These are phyloP conservation scores for Xanthostigma xanthostigma DNA, from an alignment of 2,888 invertebrate genomes.

Conservation along the genomic window DNA sequence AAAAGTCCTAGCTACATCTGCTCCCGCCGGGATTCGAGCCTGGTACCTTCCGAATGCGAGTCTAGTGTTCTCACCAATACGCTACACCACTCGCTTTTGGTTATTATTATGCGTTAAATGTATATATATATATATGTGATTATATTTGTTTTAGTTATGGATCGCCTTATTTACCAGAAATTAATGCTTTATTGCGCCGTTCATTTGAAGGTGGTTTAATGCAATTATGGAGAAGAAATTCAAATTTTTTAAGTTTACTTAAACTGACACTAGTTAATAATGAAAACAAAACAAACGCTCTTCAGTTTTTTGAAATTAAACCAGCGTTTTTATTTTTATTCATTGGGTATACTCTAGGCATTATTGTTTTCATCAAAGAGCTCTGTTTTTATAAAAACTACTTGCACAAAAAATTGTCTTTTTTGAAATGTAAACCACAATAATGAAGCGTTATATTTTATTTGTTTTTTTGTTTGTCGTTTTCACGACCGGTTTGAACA, in stretches of 20 bases:
- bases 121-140: neutral
- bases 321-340: neutral
- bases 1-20: too few relatives aligned
- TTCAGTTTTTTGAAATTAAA: neutral
- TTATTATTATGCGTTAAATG: too few relatives aligned
- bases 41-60: too few relatives aligned
- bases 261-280: neutral
- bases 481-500: too few relatives aligned
- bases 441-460: too few relatives aligned
- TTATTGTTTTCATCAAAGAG: neutral
- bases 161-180: neutral
- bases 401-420: too few relatives aligned
- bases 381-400: neutral
- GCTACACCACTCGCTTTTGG: too few relatives aligned
- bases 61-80: too few relatives aligned
- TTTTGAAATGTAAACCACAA: too few relatives aligned
- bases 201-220: neutral
- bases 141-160: neutral
- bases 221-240: neutral
- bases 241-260: neutral
- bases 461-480: too few relatives aligned
- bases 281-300: neutral
- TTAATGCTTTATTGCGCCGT: neutral
- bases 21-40: too few relatives aligned
- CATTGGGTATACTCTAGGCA: neutral